Conservation (phyloP, 1,140 invertebrate species). For the Pogonomyrmex californicus region DNA sequence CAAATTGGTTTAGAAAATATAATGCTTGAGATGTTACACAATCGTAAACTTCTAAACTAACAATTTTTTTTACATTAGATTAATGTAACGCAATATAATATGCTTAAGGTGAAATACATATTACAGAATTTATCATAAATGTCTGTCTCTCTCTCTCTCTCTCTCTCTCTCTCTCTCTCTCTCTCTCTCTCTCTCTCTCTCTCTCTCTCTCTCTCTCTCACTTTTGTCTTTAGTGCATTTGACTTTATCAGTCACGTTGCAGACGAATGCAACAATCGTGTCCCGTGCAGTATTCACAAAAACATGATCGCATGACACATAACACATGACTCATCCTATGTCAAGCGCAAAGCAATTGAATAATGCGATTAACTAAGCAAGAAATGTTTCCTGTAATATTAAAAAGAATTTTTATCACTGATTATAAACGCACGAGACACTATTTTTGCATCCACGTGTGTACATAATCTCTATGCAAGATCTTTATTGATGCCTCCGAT, state of each 20-base stretch:
- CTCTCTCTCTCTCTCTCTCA: conserved; percentile 3
- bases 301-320: not conserved
- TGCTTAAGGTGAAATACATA: conserved; percentile 20
- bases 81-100: conserved; percentile 3
- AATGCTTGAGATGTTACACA: not conserved
- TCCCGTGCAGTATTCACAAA: conserved; percentile 18
- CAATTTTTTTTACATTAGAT: not conserved
- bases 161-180: not conserved
- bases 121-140: conserved; percentile 39
- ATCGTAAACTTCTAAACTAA: not conserved
- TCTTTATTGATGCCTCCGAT: conserved; percentile 1
- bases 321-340: not conserved
- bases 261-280: conserved; percentile 21
- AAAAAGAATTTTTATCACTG: conserved; percentile 8
- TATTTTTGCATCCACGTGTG: conserved; percentile 2
- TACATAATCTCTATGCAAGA: conserved; percentile 43
- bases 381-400: not conserved
- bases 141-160: not conserved
- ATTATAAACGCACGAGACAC: conserved; percentile 28
- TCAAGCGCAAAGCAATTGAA: not conserved
- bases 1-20: not conserved
- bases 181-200: conserved; percentile 10
- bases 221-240: conserved; percentile 45
- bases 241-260: conserved; percentile 26
- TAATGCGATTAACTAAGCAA: conserved; percentile 15